A percentile compares a stretch with the other conserved stretches of the same genome.
phyloP scores from a whole-genome alignment of 2,888 invertebrate species.

The Caenorhabditis afra region DNA sequence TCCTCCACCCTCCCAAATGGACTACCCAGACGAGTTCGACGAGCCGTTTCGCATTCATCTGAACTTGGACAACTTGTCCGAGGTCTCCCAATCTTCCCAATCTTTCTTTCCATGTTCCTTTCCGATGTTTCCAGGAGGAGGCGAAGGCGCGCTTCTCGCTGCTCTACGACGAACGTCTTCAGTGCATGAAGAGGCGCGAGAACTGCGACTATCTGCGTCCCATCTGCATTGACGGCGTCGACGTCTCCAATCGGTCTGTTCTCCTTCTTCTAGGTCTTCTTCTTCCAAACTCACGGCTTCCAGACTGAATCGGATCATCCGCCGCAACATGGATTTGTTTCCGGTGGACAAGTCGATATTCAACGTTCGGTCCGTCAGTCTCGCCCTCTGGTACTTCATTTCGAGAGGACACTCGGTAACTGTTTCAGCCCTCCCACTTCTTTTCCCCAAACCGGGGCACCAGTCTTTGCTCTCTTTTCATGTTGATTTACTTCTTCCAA shows the following conservation, averaged over 20 bases:
- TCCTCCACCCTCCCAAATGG: slow-evolving; percentile 13
- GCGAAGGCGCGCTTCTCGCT: slow-evolving; percentile 33
- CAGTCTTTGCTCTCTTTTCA: too few species aligned
- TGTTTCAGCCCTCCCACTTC: too few species aligned
- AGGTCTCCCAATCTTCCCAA: background rate
- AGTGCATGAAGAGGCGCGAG: slow-evolving; percentile 36
- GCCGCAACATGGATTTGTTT: slow-evolving; percentile 37
- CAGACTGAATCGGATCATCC: slow-evolving; percentile 36
- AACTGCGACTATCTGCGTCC: slow-evolving; percentile 36
- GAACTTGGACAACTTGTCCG: slow-evolving; percentile 41
- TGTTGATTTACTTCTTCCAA: too few species aligned
- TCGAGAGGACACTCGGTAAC: slow-evolving; percentile 40
- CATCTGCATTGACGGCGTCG: slow-evolving; percentile 49
- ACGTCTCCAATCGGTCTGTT: slow-evolving; percentile 49
- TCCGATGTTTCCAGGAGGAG: slow-evolving; percentile 24
- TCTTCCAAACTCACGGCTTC: too few species aligned
- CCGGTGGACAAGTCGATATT: slow-evolving; percentile 26
- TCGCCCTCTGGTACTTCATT: slow-evolving; percentile 51
- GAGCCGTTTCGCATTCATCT: slow-evolving; percentile 43
- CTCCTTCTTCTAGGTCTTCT: background rate
- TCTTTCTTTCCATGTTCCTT: background rate
- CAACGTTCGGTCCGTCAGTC: slow-evolving; percentile 37
- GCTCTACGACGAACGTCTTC: slow-evolving; percentile 31
- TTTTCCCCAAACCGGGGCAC: too few species aligned
- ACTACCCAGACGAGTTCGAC: slow-evolving; percentile 27